Conservation (phyloP, 2,113 vertebrate genomes). For the Leptobrachium leishanense region DNA sequence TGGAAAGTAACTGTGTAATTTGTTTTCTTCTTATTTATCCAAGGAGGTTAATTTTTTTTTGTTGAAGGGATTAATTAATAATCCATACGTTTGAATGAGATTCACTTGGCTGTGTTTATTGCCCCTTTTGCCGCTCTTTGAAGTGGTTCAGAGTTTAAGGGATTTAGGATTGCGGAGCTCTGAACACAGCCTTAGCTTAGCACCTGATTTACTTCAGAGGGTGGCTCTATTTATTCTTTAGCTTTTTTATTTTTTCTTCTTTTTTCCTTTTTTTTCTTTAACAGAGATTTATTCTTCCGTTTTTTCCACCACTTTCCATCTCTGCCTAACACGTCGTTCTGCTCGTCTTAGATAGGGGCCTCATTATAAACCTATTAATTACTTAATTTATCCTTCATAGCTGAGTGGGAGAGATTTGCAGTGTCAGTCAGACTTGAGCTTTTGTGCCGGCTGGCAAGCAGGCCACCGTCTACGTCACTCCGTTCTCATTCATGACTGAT, state of each 20-base stretch:
- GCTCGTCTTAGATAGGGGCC: slow-evolving; percentile 66
- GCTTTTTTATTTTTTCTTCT: background rate
- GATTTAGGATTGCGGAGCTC: background rate
- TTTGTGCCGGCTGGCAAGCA: slow-evolving; percentile 55
- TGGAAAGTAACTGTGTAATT: background rate
- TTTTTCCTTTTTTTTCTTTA: background rate
- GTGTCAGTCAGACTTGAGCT: slow-evolving; percentile 50
- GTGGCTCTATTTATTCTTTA: slow-evolving; percentile 20
- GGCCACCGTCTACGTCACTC: slow-evolving; percentile 57
- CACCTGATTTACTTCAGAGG: background rate
- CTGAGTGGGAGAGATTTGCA: slow-evolving; percentile 51
- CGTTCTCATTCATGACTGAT: slow-evolving; percentile 65
- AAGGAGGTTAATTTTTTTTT: background rate
- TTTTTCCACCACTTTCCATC: slow-evolving; percentile 53
- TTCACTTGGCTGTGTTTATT: background rate
- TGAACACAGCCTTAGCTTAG: background rate
- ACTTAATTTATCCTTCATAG: slow-evolving; percentile 65
- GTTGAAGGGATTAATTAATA: background rate
- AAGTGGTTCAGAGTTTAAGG: background rate
- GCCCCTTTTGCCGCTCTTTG: background rate
- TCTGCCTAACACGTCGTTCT: slow-evolving; percentile 51
- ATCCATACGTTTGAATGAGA: background rate
- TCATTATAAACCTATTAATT: slow-evolving; percentile 69
- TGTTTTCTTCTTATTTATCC: background rate
- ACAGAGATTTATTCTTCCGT: slow-evolving; percentile 55